A percentile compares a stretch with the other conserved stretches of the same genome.
These are phyloP conservation scores for Agonopterix heracliana DNA, from an alignment of 2,888 invertebrate genomes.

Conservation along the genomic window DNA sequence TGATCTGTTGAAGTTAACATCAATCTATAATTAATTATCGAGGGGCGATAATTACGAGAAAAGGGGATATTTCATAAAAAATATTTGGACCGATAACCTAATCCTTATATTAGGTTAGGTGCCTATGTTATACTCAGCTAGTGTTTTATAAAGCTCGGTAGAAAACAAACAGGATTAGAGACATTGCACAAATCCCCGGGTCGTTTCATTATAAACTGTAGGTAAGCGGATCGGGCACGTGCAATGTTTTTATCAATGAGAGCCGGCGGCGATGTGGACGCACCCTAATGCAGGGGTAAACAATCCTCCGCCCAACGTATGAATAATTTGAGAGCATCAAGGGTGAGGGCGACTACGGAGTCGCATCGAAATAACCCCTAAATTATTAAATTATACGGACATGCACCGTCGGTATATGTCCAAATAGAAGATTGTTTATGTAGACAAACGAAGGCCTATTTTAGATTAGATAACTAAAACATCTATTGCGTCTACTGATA, in stretches of 20 bases:
- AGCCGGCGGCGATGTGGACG: constrained; percentile 29
- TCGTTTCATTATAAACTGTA: constrained; percentile 59
- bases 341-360: constrained; percentile 32
- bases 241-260: constrained; percentile 65
- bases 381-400: constrained; percentile 69
- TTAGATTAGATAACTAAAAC: no score
- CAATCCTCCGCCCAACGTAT: constrained; percentile 56
- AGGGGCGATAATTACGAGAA: no score
- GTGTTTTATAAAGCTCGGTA: constrained; percentile 10
- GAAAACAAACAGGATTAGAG: constrained; percentile 46
- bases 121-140: background rate
- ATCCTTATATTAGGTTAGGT: no score
- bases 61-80: no score
- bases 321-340: constrained; percentile 62
- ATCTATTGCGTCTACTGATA: no score
- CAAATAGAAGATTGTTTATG: background rate
- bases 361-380: constrained; percentile 57
- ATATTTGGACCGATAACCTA: no score
- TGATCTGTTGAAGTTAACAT: constrained; percentile 7
- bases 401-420: constrained; percentile 26
- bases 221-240: constrained; percentile 67
- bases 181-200: constrained; percentile 24
- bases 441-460: background rate
- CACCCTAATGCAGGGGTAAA: constrained; percentile 54
- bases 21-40: constrained; percentile 8